Evolutionary conservation across 2,113 vertebrate species (phyloP).

Genomic region (Columba janthina): DNA sequence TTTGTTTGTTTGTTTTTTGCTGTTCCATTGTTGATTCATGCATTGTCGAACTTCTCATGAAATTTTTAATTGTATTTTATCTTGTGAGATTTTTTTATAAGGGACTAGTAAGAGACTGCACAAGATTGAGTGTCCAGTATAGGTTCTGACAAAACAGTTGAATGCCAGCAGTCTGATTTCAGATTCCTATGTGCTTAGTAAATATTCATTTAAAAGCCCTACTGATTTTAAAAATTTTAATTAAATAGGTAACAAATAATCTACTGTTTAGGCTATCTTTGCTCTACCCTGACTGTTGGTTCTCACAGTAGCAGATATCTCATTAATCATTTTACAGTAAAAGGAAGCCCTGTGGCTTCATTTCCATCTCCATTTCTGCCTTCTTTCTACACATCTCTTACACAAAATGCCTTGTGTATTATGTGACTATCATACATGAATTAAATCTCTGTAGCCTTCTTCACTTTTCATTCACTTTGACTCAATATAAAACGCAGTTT

Average conservation of each 20-base stretch:
- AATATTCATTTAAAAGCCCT: neutral
- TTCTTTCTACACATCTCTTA: neutral
- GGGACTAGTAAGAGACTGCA: neutral
- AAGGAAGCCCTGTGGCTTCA: neutral
- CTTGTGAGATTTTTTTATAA: neutral
- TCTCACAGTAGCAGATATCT: neutral
- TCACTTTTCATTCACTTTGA: neutral
- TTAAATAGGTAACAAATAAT: neutral
- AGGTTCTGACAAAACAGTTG: neutral
- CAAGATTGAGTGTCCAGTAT: neutral
- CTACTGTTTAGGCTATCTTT: neutral
- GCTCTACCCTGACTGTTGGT: neutral
- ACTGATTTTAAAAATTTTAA: neutral
- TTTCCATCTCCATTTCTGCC: neutral
- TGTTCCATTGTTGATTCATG: neutral
- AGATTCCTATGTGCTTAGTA: neutral
- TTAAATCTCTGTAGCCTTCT: neutral
- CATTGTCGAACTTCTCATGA: neutral
- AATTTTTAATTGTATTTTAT: neutral
- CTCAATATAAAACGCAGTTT: neutral
- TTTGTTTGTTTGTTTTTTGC: neutral
- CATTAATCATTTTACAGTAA: neutral
- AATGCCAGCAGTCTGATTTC: neutral
- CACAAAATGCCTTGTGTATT: accelerated
- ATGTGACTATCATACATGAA: neutral